Conservation (phyloP, 2,888 invertebrate species). For the Erebia epiphron region DNA sequence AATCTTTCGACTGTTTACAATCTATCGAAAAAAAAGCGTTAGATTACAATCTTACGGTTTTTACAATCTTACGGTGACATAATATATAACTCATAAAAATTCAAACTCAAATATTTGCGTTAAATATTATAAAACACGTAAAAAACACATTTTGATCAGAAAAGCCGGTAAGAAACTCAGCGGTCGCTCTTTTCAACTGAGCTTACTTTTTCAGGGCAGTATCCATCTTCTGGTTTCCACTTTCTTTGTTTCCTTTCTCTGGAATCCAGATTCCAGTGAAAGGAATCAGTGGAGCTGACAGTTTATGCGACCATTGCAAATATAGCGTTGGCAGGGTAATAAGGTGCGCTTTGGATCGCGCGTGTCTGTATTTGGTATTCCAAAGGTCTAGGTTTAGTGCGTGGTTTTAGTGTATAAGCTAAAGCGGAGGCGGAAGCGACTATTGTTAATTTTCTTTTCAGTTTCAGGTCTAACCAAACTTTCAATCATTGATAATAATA, state of each 20-base stretch:
- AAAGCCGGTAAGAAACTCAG: no score
- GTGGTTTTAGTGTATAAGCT: conserved; percentile 9
- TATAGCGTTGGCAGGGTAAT: conserved; percentile 55
- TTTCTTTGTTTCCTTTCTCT: not conserved
- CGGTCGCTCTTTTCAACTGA: no score
- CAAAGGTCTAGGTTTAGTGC: conserved; percentile 24
- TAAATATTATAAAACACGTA: no score
- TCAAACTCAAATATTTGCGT: no score
- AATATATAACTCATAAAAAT: no score
- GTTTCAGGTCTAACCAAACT: not conserved
- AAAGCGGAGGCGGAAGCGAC: not conserved
- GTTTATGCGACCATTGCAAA: conserved; percentile 51
- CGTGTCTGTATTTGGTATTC: conserved; percentile 62
- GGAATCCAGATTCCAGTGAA: conserved; percentile 1
- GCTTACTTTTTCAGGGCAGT: not conserved
- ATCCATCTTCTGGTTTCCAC: not conserved
- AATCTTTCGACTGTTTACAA: no score
- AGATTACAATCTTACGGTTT: no score
- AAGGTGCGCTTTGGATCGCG: conserved; percentile 59
- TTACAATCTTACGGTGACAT: no score
- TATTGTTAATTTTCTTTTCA: not conserved
- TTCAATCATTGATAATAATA: no score
- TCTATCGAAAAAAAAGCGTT: no score
- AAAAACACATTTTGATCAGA: no score
- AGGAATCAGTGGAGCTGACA: conserved; percentile 22